Percentiles rank a stretch among this genome's conserved stretches.
These are phyloP conservation scores for Melanerpes aurifrons DNA, from an alignment of 2,113 vertebrate species.

Conservation along the genomic window DNA sequence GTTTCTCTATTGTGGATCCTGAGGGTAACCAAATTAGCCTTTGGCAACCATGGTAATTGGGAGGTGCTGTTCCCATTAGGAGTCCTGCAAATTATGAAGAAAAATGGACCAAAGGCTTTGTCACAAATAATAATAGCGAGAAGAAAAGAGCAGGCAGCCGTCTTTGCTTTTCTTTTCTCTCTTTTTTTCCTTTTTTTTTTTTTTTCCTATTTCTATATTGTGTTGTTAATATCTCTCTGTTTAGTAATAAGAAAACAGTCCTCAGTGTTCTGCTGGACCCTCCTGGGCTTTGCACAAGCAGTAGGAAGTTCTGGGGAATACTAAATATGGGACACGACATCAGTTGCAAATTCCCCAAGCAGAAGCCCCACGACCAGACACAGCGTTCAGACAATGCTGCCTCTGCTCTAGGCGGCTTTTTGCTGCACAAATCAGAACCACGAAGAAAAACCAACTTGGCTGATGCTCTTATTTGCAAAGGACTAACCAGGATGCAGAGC, in stretches of 20 bases:
- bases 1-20: conserved; percentile 83
- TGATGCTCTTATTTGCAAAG: not conserved
- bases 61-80: conserved; percentile 87
- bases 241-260: conserved; percentile 78
- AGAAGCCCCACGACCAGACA: not conserved
- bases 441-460: not conserved
- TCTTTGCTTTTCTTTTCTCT: conserved; percentile 62
- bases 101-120: conserved; percentile 84
- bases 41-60: conserved; percentile 87
- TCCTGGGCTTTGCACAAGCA: not conserved
- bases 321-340: not conserved
- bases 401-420: not conserved
- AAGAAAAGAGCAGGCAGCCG: conserved; percentile 81
- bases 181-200: not conserved
- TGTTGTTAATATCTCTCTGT: conserved; percentile 79
- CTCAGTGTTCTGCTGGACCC: conserved; percentile 38
- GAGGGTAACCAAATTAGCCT: conserved; percentile 87
- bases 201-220: conserved; percentile 67
- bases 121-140: conserved; percentile 83
- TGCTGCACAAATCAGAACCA: rapidly evolving
- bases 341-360: not conserved
- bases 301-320: conserved; percentile 38
- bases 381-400: rapidly evolving
- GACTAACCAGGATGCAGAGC: not conserved
- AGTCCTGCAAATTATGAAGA: conserved; percentile 87